Evolutionary conservation across 2,113 vertebrate species (phyloP).

Genomic region (Saimiri boliviensis): DNA sequence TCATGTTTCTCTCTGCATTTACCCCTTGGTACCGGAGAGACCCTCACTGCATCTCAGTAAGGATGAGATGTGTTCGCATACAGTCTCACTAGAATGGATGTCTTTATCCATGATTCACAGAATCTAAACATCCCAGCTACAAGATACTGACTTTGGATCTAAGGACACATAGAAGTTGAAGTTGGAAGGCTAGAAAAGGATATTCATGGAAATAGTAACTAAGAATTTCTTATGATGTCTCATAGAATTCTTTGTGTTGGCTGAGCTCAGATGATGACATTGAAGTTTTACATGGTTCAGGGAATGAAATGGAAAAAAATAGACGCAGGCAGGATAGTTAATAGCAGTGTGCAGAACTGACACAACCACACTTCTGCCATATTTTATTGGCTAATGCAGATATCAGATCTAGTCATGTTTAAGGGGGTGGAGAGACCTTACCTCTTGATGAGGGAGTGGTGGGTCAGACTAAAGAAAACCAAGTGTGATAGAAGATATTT

Average conservation of each 20-base stretch:
- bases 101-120: background rate
- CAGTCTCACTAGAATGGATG: background rate
- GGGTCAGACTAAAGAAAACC: background rate
- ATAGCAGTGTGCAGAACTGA: background rate
- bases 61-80: background rate
- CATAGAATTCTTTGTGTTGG: too few relatives aligned
- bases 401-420: background rate
- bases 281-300: too few relatives aligned
- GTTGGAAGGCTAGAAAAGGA: too few relatives aligned
- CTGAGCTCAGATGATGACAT: too few relatives aligned
- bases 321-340: background rate
- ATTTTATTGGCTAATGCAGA: fast-evolving
- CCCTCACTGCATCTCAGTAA: background rate
- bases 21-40: too few relatives aligned
- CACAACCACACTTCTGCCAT: background rate
- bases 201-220: too few relatives aligned
- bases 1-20: too few relatives aligned
- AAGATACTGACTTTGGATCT: too few relatives aligned
- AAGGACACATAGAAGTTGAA: too few relatives aligned
- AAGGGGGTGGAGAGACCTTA: fast-evolving
- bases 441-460: background rate
- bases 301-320: too few relatives aligned
- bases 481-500: background rate
- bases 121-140: too few relatives aligned
- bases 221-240: too few relatives aligned